Percentiles rank a stretch among this genome's conserved stretches.
Conservation (phyloP, 1,140 invertebrate species). For the Rhynchophorus ferrugineus region DNA sequence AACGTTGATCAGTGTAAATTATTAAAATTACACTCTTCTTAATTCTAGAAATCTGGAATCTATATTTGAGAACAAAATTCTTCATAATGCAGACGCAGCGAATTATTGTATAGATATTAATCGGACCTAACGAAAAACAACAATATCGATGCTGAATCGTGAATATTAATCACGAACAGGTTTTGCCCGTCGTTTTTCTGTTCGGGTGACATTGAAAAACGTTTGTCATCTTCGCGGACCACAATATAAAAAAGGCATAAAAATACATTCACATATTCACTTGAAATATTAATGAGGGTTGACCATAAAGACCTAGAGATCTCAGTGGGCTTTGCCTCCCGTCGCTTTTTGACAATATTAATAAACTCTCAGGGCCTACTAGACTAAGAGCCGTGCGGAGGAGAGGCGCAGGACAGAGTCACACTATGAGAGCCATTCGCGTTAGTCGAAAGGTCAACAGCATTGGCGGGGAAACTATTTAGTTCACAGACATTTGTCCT, state of each 20-base stretch:
- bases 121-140: no score
- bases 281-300: slow-evolving; percentile 25
- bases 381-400: slow-evolving; percentile 13
- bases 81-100: no score
- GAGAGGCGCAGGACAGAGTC: slow-evolving; percentile 5
- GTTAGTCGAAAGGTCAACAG: slow-evolving; percentile 12
- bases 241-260: slow-evolving; percentile 8
- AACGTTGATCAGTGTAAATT: no score
- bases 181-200: background rate
- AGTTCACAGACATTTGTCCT: no score
- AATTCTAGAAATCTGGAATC: no score
- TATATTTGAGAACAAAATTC: no score
- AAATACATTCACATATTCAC: slow-evolving; percentile 14
- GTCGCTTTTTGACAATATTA: slow-evolving; percentile 26
- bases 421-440: slow-evolving; percentile 13
- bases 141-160: no score
- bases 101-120: no score
- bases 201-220: slow-evolving; percentile 13
- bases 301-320: slow-evolving; percentile 23
- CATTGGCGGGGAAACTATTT: slow-evolving; percentile 8
- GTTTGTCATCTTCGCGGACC: slow-evolving; percentile 16
- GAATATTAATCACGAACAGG: background rate
- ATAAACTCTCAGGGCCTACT: slow-evolving; percentile 22
- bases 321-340: slow-evolving; percentile 21
- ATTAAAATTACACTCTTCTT: no score